Evolutionary conservation across 2,888 invertebrate species (phyloP), one percentile per base, ranked within the genome.

Genomic region (Idaea straminata): DNA sequence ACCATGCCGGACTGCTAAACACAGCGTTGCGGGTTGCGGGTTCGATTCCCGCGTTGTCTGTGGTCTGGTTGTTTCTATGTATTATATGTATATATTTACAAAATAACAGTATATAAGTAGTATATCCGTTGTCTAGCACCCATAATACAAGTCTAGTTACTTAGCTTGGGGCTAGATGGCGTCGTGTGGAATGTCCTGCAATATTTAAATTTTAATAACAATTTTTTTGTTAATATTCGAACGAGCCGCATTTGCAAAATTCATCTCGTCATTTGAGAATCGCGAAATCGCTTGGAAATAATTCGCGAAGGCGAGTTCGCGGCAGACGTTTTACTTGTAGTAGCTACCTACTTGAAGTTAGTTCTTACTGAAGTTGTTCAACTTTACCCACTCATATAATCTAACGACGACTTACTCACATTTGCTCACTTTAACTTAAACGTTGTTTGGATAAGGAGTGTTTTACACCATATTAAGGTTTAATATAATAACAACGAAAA

Each of bases 251-350:
- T 80, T 83, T 84, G 83, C 77, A 72, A 75, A 81, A 80, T 84
- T 84, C 80, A 61, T 84, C 80, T 85, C 84, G 83, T 87, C 82
- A 85, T 86, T 82, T 78, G 73, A 79, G 86, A 79, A 86, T 86
- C 81, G 85, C 74, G 84, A 89, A 90, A 88, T 89, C 85, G 83
- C 79, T 86, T 81, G 87, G 86, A 88, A 88, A 84, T 86, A 87
- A 89, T 85, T 83, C 82, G 84, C 78, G 77, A 81, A 83, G 84
- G 78, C 81, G 80, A 83, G 84, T 81, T 78, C 77, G 78, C 84
- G 85, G 76, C 87, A 86, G 83, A 83, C 85, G 84, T 83, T 87
- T 83, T 84, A 81, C 84, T 84, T 80, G 79, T 80, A 80, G 78
- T 81, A 47, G 6, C 47, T 47, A 47, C 47, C 47, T 47, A 85